Evolutionary conservation across 2,888 invertebrate genomes (phyloP), one percentile per base, ranked within the genome.

Genomic region (Thera obeliscata): DNA sequence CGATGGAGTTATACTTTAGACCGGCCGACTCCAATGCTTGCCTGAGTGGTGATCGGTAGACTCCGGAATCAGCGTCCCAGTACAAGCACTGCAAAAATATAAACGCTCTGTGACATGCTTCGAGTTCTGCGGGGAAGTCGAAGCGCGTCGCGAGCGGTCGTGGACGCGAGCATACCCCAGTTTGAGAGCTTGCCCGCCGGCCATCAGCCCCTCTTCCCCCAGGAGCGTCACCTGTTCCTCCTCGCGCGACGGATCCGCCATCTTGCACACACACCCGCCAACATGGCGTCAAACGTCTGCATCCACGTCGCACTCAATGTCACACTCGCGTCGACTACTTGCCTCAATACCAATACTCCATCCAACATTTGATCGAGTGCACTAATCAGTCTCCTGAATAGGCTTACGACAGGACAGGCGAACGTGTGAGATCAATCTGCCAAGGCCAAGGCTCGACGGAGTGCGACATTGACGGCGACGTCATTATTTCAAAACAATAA

Each of bases 151-250:
- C 76, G 73, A 81, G 88, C 87, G 85, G 80, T 74, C 75, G 80
- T 83, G 65, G 81, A 83, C 85, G 81, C 83, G 78, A 54, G 95
- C 96, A 97, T 98, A 99, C 99, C 99, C 99, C 94, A 99, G 96
- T 95, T 98, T 98, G 92, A 98, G 96, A 94, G 98, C 98, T 95
- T 98, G 98, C 94, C 98, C 98, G 93, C 98, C 97, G 88, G 98
- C 97, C 92, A 97, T 96, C 89, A 98, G 96, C 87, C 97, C 98
- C 95, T 99, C 99, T 94, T 99, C 99, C 92, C 98, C 98, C 89
- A 99, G 96, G 88, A 99, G 96, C 83, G 98, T 98, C 87, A 98
- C 97, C 94, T 98, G 98, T 94, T 99, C 98, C 95, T 98, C 97
- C 94, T 98, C 98, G 87, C 97, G 96, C 91, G 97, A 97, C 89